A percentile compares a stretch with the other conserved stretches of the same genome.
These are phyloP conservation scores for Nothobranchius kuhntae DNA, from an alignment of 2,113 vertebrate genomes.

Conservation along the genomic window DNA sequence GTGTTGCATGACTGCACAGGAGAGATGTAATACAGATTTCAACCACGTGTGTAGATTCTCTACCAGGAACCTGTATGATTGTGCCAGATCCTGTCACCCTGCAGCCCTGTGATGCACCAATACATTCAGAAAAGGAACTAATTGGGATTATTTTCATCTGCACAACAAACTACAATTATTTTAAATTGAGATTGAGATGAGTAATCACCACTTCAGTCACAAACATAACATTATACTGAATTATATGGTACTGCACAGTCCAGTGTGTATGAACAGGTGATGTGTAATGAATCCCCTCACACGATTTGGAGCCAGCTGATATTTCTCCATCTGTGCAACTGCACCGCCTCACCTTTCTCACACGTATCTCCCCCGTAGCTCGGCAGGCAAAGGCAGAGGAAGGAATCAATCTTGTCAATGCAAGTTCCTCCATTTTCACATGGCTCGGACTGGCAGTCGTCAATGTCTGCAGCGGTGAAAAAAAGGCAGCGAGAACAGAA, in stretches of 20 bases:
- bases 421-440: conserved; percentile 95
- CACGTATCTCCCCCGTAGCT: conserved; percentile 93
- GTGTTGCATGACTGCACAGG: background rate
- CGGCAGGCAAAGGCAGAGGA: conserved; percentile 92
- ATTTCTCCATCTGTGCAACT: conserved; percentile 7
- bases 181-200: conserved; percentile 11
- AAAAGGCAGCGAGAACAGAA: conserved; percentile 10
- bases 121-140: conserved; percentile 28
- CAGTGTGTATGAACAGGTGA: background rate
- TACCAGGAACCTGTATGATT: no score
- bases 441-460: conserved; percentile 82
- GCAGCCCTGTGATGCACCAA: conserved; percentile 27
- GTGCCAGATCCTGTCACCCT: conserved; percentile 15
- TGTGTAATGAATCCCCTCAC: background rate
- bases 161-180: conserved; percentile 11
- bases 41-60: no score
- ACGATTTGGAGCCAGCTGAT: background rate
- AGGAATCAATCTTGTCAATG: conserved; percentile 90
- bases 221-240: background rate
- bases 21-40: no score
- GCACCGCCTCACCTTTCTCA: conserved; percentile 86
- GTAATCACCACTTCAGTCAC: background rate
- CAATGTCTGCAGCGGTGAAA: conserved; percentile 69
- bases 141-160: conserved; percentile 45
- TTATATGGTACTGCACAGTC: background rate